A percentile compares a stretch with the other conserved stretches of the same genome.
Conservation (phyloP, 2,113 vertebrate genomes). For the Mixornis gularis region DNA sequence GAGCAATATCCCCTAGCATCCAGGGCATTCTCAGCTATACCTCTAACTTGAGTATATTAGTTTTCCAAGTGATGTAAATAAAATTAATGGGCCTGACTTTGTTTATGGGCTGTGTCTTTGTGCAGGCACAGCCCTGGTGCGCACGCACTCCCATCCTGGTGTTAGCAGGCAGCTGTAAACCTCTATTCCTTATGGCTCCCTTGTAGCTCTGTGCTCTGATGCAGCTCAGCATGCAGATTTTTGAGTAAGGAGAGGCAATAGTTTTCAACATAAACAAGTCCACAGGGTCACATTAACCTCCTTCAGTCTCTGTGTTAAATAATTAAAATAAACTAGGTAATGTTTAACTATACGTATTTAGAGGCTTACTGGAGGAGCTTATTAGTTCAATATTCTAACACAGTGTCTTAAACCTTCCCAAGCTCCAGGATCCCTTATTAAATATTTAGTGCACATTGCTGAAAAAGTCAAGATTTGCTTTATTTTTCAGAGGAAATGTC, state of each 20-base stretch:
- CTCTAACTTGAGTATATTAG: not conserved
- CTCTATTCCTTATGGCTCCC: constrained; percentile 5
- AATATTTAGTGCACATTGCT: constrained; percentile 40
- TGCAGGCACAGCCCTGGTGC: not conserved
- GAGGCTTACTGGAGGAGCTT: constrained; percentile 36
- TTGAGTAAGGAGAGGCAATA: constrained; percentile 44
- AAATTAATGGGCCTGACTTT: not conserved
- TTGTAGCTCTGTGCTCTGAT: constrained; percentile 16
- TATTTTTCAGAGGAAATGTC: not conserved
- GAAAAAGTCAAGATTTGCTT: constrained; percentile 53
- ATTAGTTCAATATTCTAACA: constrained; percentile 41
- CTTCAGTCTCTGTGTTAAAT: constrained; percentile 36
- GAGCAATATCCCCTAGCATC: not conserved
- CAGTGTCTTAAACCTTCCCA: constrained; percentile 34
- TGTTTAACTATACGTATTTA: constrained; percentile 51
- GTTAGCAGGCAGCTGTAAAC: constrained; percentile 30
- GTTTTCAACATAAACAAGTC: constrained; percentile 58
- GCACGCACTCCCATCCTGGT: not conserved
- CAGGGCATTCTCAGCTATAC: not conserved
- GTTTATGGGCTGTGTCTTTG: not conserved
- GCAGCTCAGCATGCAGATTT: constrained; percentile 58
- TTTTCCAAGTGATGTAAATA: not conserved
- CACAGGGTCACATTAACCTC: constrained; percentile 43
- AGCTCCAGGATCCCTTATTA: constrained; percentile 48
- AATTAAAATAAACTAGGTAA: constrained; percentile 47